phyloP scores from a whole-genome alignment of 2,888 invertebrate genomes.

The Trichogramma dendrolimi region DNA sequence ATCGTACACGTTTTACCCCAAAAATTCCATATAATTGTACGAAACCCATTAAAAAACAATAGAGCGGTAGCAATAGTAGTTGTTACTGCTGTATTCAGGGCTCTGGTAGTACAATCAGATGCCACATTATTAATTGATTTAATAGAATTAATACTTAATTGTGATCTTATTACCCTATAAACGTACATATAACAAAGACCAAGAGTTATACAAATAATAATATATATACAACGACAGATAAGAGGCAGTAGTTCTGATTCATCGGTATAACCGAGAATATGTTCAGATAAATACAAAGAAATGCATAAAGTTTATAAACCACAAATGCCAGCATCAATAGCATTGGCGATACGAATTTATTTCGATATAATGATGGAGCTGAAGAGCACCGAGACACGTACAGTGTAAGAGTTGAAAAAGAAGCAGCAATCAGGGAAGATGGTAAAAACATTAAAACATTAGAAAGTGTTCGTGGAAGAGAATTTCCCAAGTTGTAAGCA shows the following conservation, averaged over 20 bases:
- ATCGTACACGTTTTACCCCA: constrained; percentile 55
- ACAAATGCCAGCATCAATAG: constrained; percentile 75
- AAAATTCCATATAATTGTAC: constrained; percentile 80
- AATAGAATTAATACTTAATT: constrained; percentile 59
- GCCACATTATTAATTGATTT: constrained; percentile 59
- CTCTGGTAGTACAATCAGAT: constrained; percentile 57
- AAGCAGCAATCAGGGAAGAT: constrained; percentile 82
- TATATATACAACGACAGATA: constrained; percentile 81
- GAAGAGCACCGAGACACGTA: constrained; percentile 81
- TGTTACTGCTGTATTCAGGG: constrained; percentile 79
- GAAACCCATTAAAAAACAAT: constrained; percentile 73
- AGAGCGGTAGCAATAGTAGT: constrained; percentile 84
- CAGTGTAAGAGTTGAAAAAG: constrained; percentile 81
- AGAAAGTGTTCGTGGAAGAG: constrained; percentile 72
- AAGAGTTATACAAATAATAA: constrained; percentile 77
- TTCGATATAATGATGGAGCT: constrained; percentile 62
- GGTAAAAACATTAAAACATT: constrained; percentile 80
- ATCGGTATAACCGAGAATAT: constrained; percentile 44
- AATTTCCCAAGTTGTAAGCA: constrained; percentile 82
- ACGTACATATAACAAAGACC: constrained; percentile 82
- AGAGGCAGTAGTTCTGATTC: constrained; percentile 64
- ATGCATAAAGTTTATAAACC: constrained; percentile 74
- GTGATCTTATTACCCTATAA: constrained; percentile 74
- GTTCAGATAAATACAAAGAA: constrained; percentile 66
- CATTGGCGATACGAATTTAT: constrained; percentile 70